Evolutionary conservation across 2,888 invertebrate genomes (phyloP).

Genomic region (Anoncus sp.): DNA sequence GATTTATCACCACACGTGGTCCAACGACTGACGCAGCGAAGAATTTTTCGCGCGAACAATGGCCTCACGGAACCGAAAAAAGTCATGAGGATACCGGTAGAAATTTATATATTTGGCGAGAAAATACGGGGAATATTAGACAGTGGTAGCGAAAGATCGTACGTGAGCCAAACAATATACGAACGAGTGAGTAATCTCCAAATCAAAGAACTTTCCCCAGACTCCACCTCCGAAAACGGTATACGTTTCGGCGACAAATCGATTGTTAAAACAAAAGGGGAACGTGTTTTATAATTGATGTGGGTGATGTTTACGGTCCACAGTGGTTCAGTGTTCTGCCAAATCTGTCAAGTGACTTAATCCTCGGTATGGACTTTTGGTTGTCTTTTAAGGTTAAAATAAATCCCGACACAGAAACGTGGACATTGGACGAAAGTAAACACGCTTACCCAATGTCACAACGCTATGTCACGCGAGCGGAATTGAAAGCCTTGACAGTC

Average conservation of each 20-base stretch:
- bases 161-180: conserved; percentile 8
- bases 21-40: not conserved
- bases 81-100: conserved; percentile 17
- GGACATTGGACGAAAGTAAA: conserved; percentile 37
- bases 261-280: conserved; percentile 25
- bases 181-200: not conserved
- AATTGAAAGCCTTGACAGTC: conserved; percentile 8
- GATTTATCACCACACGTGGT: not conserved
- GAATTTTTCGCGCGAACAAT: conserved; percentile 22
- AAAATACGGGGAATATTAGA: conserved; percentile 16
- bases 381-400: conserved; percentile 26
- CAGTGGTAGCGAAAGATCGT: conserved; percentile 28
- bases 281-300: conserved; percentile 49
- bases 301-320: conserved; percentile 37
- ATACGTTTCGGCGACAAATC: conserved; percentile 35
- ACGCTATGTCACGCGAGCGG: not conserved
- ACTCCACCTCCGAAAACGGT: conserved; percentile 10
- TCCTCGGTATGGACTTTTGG: conserved; percentile 55
- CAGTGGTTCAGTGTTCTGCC: conserved; percentile 56
- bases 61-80: not conserved
- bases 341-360: conserved; percentile 21
- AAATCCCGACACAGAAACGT: conserved; percentile 13
- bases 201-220: conserved; percentile 9
- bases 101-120: conserved; percentile 28
- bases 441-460: conserved; percentile 21